Evolutionary conservation across 2,888 invertebrate species (phyloP), one percentile per base, ranked within the genome.

Genomic region (Lasioglossum oenotherae): DNA sequence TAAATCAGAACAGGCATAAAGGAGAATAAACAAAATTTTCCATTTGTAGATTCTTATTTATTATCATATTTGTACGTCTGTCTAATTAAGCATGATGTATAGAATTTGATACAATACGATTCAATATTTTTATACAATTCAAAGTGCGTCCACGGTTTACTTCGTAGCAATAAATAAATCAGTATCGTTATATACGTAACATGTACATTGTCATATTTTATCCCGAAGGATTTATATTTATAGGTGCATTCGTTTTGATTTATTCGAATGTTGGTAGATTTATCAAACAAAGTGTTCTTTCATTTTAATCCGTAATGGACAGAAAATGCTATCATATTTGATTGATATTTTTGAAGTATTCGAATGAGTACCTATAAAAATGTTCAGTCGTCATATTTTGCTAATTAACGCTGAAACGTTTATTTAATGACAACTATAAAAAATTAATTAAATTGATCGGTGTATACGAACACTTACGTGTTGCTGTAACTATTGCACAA

Each of bases 141-240:
- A 12, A 57, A 10, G 10, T n/a, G n/a, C 1, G 57, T 0, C 12
- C 12, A n/a, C 12, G 57, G 57, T 57, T 57, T n/a, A 57, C 4
- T 57, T 57, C 57, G 57, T n/a, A 57, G n/a, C 57, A 57, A 57
- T 57, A 57, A 57, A 57, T 57, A 57, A 57, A n/a, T n/a, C 57
- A 8, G 57, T n/a, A 57, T 57, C 12, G 57, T 57, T 57, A 12
- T 57, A n/a, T n/a, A n/a, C 8, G 57, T n/a, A 57, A 12, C 57
- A 12, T n/a, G 57, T 12, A 4, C 57, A 57, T 57, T 57, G n/a
- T 57, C 57, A 57, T 57, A n/a, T 57, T 57, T n/a, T n/a, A 57
- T 57, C 57, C 57, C n/a, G 57, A n/a, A 57, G n/a, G 57, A 57
- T 57, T 57, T 57, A 57, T 12, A 57, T 57, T 12, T 57, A 12